Conservation (phyloP, 2,888 invertebrate genomes). For the Helleia helle region DNA sequence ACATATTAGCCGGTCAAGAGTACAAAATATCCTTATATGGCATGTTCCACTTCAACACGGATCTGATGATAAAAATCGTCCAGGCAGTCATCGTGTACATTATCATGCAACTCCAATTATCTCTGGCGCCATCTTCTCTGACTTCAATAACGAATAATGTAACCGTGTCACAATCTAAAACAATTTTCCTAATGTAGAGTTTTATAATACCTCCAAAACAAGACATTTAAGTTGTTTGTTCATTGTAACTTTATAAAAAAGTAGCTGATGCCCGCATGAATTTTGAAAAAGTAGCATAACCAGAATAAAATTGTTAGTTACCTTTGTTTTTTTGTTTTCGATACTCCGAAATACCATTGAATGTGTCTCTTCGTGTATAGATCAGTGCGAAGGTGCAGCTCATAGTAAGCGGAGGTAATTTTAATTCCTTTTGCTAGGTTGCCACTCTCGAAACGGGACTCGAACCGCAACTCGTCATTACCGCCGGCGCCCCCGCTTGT, state of each 20-base stretch:
- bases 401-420: constrained; percentile 92
- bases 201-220: too few relatives aligned
- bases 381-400: constrained; percentile 90
- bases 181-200: background rate
- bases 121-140: background rate
- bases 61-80: background rate
- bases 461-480: constrained; percentile 83
- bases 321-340: constrained; percentile 89
- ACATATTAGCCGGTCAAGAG: constrained; percentile 3
- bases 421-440: constrained; percentile 92
- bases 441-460: constrained; percentile 95
- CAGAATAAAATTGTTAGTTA: too few relatives aligned
- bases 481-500: constrained; percentile 71
- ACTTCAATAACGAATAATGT: background rate
- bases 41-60: constrained; percentile 9
- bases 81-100: constrained; percentile 9
- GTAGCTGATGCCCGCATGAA: too few relatives aligned
- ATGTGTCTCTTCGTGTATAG: constrained; percentile 91
- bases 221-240: too few relatives aligned
- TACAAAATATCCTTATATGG: constrained; percentile 11
- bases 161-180: background rate
- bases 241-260: too few relatives aligned
- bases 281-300: too few relatives aligned
- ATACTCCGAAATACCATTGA: constrained; percentile 96
- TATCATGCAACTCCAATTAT: constrained; percentile 11